Evolutionary conservation across 1,140 invertebrate species (phyloP), one percentile per base, ranked within the genome.

Genomic region (Hypsibius dujardini): DNA sequence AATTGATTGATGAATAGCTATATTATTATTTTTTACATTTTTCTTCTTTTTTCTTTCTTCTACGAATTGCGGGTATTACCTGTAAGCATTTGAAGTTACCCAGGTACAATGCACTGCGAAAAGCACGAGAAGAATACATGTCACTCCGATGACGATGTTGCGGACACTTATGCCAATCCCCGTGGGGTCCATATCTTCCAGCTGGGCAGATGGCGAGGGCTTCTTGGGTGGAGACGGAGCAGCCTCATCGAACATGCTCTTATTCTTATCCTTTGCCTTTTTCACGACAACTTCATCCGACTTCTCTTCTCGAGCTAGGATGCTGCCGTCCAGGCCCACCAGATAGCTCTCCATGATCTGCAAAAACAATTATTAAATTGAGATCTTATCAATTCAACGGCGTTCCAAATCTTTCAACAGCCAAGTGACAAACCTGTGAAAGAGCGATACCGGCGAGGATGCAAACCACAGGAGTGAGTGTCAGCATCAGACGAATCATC

Each of bases 101-200:
- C 94, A 98, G 1, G 96, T 98, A 79, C 95, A 98, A 81, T 99
- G 96, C 2, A 98, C 90, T 47, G 90, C 92, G 82, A 98, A 98
- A 84, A 98, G 85, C 87, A 98, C 90, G 1, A 99, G 81, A 73
- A 97, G 84, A 80, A 97, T 89, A 73, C 97, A 82, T 75, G 94
- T 84, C 1, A 88, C 88, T 73, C 98, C 86, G 7, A 95, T 85
- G 1, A 95, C 88, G 74, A 93, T 87, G 69, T 88, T 92, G 71
- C 93, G 87, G 2, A 96, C 83, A 81, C 96, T 97, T 72, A 88
- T 86, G 15, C 94, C 94, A 60, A 98, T 83, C 3, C 88, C 88
- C 3, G 62, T 67, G 42, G 62, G 62, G 42, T 67, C 62, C 3
- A 15, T 12, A 3, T 67, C 62, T 3, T 45, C 62, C 62, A 67